Percentiles rank a stretch among this genome's conserved stretches.
phyloP scores from a whole-genome alignment of 2,797 vertebrate species.

The Nyctibius grandis region DNA sequence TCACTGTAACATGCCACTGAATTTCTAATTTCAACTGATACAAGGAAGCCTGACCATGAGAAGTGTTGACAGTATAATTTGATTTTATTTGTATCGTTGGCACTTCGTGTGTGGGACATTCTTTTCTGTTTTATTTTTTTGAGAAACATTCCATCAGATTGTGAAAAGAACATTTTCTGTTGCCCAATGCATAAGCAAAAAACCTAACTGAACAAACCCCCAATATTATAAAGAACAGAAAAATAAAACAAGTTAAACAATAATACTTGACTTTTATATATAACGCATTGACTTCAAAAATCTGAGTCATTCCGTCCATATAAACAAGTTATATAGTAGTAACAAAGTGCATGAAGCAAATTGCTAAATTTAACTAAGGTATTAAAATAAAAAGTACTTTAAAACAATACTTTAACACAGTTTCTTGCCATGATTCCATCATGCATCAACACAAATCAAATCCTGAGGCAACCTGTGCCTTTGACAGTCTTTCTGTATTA shows the following conservation, averaged over 20 bases:
- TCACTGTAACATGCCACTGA: neutral
- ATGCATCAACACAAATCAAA: slow-evolving; percentile 79
- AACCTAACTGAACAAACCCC: neutral
- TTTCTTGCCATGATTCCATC: slow-evolving; percentile 80
- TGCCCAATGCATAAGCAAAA: neutral
- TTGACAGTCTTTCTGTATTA: slow-evolving; percentile 75
- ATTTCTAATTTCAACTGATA: neutral
- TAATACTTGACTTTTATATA: slow-evolving; percentile 28
- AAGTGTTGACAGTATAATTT: slow-evolving; percentile 13
- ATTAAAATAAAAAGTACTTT: slow-evolving; percentile 66
- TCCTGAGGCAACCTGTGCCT: slow-evolving; percentile 90
- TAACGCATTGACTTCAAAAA: slow-evolving; percentile 29
- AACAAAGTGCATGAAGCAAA: slow-evolving; percentile 69
- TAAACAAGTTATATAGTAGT: slow-evolving; percentile 44
- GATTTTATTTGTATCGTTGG: slow-evolving; percentile 59
- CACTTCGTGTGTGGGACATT: slow-evolving; percentile 14
- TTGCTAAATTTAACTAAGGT: slow-evolving; percentile 43
- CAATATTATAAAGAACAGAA: neutral
- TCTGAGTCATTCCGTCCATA: slow-evolving; percentile 52
- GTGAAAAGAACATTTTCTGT: slow-evolving; percentile 21
- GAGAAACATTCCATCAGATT: slow-evolving; percentile 26
- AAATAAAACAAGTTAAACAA: slow-evolving; percentile 11
- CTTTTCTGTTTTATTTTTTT: neutral
- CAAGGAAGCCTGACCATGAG: neutral
- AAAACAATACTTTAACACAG: slow-evolving; percentile 79